Evolutionary conservation across 2,797 vertebrate genomes (phyloP), one percentile per base, ranked within the genome.

Genomic region (Antrozous pallidus): DNA sequence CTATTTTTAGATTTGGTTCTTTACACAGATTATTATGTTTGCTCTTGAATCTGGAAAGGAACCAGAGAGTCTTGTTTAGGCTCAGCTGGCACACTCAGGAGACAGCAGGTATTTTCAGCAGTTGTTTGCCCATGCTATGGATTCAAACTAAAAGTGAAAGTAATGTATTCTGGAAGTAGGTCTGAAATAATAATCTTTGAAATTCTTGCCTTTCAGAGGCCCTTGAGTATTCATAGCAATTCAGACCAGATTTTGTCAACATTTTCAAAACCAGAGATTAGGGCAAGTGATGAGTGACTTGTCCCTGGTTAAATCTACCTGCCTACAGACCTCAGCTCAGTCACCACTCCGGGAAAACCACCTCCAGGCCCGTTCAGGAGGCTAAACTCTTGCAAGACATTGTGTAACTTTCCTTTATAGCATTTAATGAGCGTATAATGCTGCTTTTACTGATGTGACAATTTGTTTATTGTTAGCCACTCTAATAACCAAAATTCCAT

Each of bases 141-240:
- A 71, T 92, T 61, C 83, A 94, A 87, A 63, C 20, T 24, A 89
- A 92, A 93, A 51, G 63, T 84, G 85, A 93, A 92, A 78, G 75
- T 89, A 63, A 56, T 80, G 18, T 74, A 47, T 78, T 94, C 56
- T 80, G 69, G 63, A 94, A 87, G 33, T 78, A 74, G 65, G 54
- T 85, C 77, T 91, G 85, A 96, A 97, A 82, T 95, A 40, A 67
- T 74, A 67, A 81, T 82, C 77, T 94, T 92, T 65, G 51, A 77
- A 95, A 91, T 74, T 56, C n/a, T 78, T 83, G 70, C 49, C 56
- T 82, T 92, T 90, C 73, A 51, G 36, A 82, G 74, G 3, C 82
- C 83, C 31, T 87, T 2, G 8, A 63, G 88, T 94, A 92, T 91
- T 83, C 61, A 87, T 14, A 71, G 78, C 67, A 67, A 33, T 88